These are phyloP conservation scores for Ammospiza caudacuta DNA, from an alignment of 2,113 vertebrate genomes.

Conservation along the genomic window DNA sequence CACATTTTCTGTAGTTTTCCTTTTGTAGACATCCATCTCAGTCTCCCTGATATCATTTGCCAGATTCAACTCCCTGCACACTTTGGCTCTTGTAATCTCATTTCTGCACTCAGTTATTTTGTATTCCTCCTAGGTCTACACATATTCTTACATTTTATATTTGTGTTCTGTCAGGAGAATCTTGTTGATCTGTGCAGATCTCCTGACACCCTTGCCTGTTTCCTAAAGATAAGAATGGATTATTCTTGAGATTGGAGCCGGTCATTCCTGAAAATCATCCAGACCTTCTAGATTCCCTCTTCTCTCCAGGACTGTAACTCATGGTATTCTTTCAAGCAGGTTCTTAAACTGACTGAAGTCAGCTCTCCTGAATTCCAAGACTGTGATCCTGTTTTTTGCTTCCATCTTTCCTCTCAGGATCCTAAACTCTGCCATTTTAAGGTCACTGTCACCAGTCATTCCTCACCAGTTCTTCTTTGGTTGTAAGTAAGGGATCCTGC, in stretches of 20 bases:
- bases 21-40: background rate
- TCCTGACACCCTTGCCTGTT: background rate
- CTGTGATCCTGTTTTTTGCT: background rate
- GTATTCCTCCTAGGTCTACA: background rate
- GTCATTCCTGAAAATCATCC: background rate
- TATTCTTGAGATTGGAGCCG: accelerated
- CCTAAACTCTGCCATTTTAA: background rate
- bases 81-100: background rate
- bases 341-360: background rate
- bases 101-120: background rate
- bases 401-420: background rate
- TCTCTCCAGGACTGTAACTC: background rate
- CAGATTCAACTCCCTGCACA: background rate
- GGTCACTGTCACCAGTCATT: background rate
- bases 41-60: background rate
- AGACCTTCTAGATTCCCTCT: background rate
- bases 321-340: background rate
- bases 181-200: background rate
- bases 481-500: background rate
- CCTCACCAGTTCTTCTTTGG: background rate
- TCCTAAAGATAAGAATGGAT: background rate
- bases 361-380: background rate
- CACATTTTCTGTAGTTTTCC: background rate
- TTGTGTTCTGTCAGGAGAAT: background rate
- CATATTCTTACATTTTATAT: background rate